Evolutionary conservation across 2,797 vertebrate species (phyloP), one percentile per base, ranked within the genome.

Genomic region (Falco concolor): DNA sequence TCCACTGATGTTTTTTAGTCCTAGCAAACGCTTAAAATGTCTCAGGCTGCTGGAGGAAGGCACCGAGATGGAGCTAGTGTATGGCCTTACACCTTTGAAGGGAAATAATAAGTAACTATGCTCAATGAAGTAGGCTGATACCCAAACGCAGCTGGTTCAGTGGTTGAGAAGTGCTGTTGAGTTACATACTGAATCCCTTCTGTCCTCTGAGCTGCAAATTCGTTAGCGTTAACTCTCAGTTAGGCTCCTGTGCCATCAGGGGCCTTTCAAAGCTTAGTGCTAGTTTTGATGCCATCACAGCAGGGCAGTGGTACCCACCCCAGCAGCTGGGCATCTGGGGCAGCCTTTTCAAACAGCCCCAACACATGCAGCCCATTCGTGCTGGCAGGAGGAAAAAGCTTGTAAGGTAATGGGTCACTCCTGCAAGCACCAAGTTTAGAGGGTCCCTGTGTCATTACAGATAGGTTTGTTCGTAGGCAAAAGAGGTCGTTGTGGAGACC

Each of bases 351-450:
- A 57, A 60, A 61, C 18, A 50, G 40, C 36, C 72, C 86, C 32
- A 36, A 59, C 90, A 53, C 0, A 0, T 25, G 28, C 36, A 86
- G 36, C n/a, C 8, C 0, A 0, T 60, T 63, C 0, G 0, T 52
- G 25, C 10, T 34, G 44, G 36, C 28, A 72, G 53, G 36, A 77
- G 53, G 67, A 85, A 67, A 34, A 60, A 34, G 5, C 21, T 78
- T 87, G 6, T 50, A 60, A 61, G 9, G 17, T 84, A 40, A 19
- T 64, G 30, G 2, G 3, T 72, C 30, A 13, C 54, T 69, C n/a
- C 53, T 79, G 16, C 14, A 42, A 64, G 32, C 40, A 40, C 38
- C 85, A 38, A 38, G 72, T 89, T 77, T 89, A 68, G 53, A 36
- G 68, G 5, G 23, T 78, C 19, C 4, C 6, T 34, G 23, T 50